Base-by-base conservation (phyloP, 2,797 vertebrate species). In the Poeciliopsis paucimaculata region DNA sequence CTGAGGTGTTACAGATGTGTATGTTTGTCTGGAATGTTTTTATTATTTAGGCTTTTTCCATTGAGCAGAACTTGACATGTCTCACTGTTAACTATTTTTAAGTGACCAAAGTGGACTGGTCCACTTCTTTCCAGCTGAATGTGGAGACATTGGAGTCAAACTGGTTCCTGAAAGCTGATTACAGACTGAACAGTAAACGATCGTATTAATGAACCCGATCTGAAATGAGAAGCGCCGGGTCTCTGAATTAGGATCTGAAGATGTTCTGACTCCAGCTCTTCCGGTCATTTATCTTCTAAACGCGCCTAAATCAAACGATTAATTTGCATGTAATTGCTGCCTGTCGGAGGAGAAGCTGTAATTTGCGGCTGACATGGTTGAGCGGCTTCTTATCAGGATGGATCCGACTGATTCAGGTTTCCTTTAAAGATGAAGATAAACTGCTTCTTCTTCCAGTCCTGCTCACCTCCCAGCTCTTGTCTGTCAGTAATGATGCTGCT, bases 361-460 rank as follows among this genome's bases (percentile, higher is more conserved):
- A 68, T 78, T 84, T 34, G 41, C 53, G 23, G 9, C 55, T 5
- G 34, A 57, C 12, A 49, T 6, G 45, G 26, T 49, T 2, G 83
- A 88, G 75, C 62, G 10, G 81, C 2, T 36, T 82, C 77, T 75
- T 80, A 82, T 87, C 80, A 51, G 49, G 49, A 51, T 2, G 49
- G 49, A 51, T 51, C 49, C 49, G 49, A 51, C 18, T 51, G 49
- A 20, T 23, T 51, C 18, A 51, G 7, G 49, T 51, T 51, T 51
- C 18, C 18, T 51, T 51, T 23, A 23, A 8, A 51, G 6, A 51
- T 23, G 49, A 23, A 51, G 49, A 66, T 62, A 5, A 31, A 20
- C 62, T 62, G 31, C 31, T 34, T 55, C 10, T 18, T 46, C 3
- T 55, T 3, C 72, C 49, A 70, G 20, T 53, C 45, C 28, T 18